Base-by-base conservation (phyloP, 2,888 invertebrate genomes). In the Alentia gelatinosa region DNA sequence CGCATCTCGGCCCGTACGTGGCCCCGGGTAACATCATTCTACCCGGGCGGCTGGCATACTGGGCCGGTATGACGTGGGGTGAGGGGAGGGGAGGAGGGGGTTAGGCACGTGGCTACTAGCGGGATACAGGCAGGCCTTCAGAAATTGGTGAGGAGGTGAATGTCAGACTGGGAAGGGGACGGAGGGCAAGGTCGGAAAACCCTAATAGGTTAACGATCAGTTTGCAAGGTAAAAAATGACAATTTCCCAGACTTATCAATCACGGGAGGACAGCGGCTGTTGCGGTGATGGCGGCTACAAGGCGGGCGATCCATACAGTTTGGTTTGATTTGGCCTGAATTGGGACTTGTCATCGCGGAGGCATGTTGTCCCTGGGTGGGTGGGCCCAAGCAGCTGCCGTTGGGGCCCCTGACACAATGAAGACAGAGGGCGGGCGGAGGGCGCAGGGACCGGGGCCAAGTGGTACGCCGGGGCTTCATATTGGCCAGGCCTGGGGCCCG, bases 261-360 rank as follows among this genome's bases (percentile, higher is more conserved):
- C 74, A 74, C 30, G 26, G 74, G 33, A 5, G 74, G 23, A 56
- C 5, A n/a, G 56, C n/a, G n/a, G n/a, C n/a, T n/a, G n/a, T n/a
- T n/a, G n/a, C n/a, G n/a, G n/a, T n/a, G 56, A n/a, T 56, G 56
- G 56, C 23, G 56, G 9, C 12, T 47, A 47, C 47, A 47, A 19
- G 56, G 56, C 9, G 74, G 74, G 74, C 30, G 26, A 74, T 74
- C 74, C 33, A 74, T 74, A 33, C 30, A 74, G 74, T 74, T 74
- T 33, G 30, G 74, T 74, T 74, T 74, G 74, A 74, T 74, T 74
- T 74, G 74, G 33, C 74, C 74, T 74, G 5, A 74, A 74, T 74
- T 3, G 74, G 74, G 74, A 74, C 74, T 74, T 74, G 74, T 33
- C 74, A 74, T 74, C 74, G 74, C 74, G n/a, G 33, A 3, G 74